Evolutionary conservation across 1,140 invertebrate genomes (phyloP), one percentile per base, ranked within the genome.

Genomic region (Lanistes nyassanus): DNA sequence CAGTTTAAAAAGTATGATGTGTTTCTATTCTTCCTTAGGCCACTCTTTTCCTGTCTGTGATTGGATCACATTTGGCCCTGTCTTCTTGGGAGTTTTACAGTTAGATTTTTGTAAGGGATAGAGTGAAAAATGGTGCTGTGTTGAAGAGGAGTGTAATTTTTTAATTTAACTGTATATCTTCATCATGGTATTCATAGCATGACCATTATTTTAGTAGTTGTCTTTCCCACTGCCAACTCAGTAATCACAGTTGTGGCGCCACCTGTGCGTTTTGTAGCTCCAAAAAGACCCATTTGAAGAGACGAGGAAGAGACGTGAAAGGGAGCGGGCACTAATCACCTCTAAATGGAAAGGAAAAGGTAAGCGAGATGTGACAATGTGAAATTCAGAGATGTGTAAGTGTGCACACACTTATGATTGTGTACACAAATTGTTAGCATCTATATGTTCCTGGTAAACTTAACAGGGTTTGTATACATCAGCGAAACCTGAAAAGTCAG

Each of bases 271-370:
- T 58, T 31, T 37, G 13, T 56, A 72, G 70, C 26, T n/a, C 4
- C 31, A 56, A 0, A 42, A 21, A 42, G 56, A 72, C 19, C 34
- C 70, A 3, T 9, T 23, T 3, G 70, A 72, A 42, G 56, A 60
- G 13, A n/a, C 34, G 23, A 72, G 70, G 31, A 60, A 16, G 26
- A 55, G 70, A 4, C 19, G 70, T 29, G 34, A 72, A 23, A 39
- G 2, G 16, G 70, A 72, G 21, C 31, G 39, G 4, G 36, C 11
- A 13, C 26, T 6, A 9, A 37, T 34, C 2, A 39, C 36, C 2
- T 37, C 29, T 16, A 2, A 60, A 4, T 72, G 70, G 70, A 7
- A 37, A 26, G 70, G 55, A 3, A 72, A 72, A 72, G 70, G 70
- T 72, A 56, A 55, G 23, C n/a, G n/a, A n/a, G n/a, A n/a, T n/a